Conservation (phyloP, 2,888 invertebrate species). For the Balanococcus diminutus region DNA sequence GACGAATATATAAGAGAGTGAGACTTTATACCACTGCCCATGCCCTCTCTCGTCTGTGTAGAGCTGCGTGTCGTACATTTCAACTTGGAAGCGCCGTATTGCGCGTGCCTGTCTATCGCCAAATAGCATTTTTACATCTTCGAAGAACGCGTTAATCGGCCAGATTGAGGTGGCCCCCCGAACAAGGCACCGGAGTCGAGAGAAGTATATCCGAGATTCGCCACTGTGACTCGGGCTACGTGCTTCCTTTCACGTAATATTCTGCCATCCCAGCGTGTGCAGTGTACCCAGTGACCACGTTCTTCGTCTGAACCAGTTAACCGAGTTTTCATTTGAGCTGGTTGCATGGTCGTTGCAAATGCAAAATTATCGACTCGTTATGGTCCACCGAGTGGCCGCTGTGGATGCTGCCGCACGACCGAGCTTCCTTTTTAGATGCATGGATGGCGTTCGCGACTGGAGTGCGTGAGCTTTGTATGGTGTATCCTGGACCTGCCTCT, state of each 20-base stretch:
- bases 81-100: no score
- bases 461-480: no score
- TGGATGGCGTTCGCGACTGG: background rate
- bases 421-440: background rate
- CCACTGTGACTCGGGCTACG: background rate
- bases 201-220: conserved; percentile 19
- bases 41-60: background rate
- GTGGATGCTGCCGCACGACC: background rate
- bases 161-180: background rate
- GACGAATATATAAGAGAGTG: background rate
- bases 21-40: background rate
- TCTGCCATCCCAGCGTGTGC: background rate
- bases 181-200: no score
- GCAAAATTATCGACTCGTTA: background rate
- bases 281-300: conserved; percentile 20
- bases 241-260: conserved; percentile 40
- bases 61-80: background rate
- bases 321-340: conserved; percentile 18
- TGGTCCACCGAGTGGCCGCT: background rate
- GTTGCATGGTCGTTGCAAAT: background rate
- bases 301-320: conserved; percentile 13
- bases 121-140: no score
- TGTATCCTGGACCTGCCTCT: no score
- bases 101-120: background rate
- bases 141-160: background rate